phyloP scores from a whole-genome alignment of 2,113 vertebrate genomes.

The Poecile atricapillus region DNA sequence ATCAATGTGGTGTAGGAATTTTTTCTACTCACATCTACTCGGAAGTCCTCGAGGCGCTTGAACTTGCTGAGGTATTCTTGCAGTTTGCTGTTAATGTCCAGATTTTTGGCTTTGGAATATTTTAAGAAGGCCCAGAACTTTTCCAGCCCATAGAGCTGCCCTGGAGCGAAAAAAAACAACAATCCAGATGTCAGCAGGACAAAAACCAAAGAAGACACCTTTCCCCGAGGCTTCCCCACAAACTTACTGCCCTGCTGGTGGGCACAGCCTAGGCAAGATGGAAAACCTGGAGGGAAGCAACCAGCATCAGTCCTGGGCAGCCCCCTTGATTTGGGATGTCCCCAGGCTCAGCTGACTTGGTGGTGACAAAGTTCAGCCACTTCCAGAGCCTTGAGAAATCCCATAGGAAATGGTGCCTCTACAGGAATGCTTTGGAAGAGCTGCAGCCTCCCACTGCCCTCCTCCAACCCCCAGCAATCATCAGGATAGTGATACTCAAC shows the following conservation, averaged over 20 bases:
- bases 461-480: neutral
- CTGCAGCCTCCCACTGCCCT: neutral
- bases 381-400: neutral
- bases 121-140: conserved; percentile 99
- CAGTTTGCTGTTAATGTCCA: conserved; percentile 94
- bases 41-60: conserved; percentile 96
- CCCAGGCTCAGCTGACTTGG: neutral
- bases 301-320: neutral
- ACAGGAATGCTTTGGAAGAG: neutral
- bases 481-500: neutral
- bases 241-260: neutral
- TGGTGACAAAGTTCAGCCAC: neutral
- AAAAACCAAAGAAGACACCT: neutral
- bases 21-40: conserved; percentile 88
- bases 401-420: neutral
- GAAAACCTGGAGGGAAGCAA: neutral
- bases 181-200: neutral
- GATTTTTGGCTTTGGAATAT: conserved; percentile 96
- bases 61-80: conserved; percentile 94
- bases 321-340: neutral
- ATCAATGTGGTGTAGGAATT: neutral
- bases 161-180: conserved; percentile 52
- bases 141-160: conserved; percentile 97
- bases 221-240: neutral
- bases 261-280: neutral